Conservation (phyloP, 92 coral and sea anemone species). For the Scolanthus callimorphus region DNA sequence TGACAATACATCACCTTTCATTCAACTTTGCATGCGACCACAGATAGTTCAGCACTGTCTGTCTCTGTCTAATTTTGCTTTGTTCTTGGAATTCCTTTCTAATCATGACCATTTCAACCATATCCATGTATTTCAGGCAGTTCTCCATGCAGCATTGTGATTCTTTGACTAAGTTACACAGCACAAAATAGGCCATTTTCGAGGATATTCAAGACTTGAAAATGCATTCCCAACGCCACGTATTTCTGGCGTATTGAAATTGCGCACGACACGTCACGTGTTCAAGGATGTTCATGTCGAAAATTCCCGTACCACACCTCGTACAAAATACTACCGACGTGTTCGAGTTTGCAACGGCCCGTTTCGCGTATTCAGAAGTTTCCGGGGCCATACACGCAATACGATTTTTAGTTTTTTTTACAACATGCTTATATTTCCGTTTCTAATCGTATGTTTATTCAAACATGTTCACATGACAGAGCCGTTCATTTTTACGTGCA, state of each 20-base stretch:
- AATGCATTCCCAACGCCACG: not conserved
- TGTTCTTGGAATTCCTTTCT: slow-evolving; percentile 4
- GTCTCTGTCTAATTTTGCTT: slow-evolving; percentile 10
- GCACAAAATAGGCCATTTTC: not conserved
- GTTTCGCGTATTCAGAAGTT: not conserved
- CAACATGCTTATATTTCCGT: too few relatives aligned
- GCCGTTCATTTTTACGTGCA: too few relatives aligned
- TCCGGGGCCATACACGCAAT: not conserved
- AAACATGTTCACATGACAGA: not conserved
- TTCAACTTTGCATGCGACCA: slow-evolving; percentile 45
- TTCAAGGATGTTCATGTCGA: not conserved
- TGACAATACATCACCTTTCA: slow-evolving; percentile 49
- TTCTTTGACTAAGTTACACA: slow-evolving; percentile 17
- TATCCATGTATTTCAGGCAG: slow-evolving; percentile 28
- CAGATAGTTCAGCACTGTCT: slow-evolving; percentile 32
- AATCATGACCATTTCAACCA: slow-evolving; percentile 31
- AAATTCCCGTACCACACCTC: not conserved
- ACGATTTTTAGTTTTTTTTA: too few relatives aligned
- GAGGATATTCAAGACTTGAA: not conserved
- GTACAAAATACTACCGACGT: not conserved
- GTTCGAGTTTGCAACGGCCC: not conserved
- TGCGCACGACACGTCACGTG: not conserved
- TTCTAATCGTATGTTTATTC: too few relatives aligned
- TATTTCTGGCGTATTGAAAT: not conserved
- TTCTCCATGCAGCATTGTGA: slow-evolving; percentile 17